Evolutionary conservation across 2,888 invertebrate genomes (phyloP).

Genomic region (Alviniconcha strummeri): DNA sequence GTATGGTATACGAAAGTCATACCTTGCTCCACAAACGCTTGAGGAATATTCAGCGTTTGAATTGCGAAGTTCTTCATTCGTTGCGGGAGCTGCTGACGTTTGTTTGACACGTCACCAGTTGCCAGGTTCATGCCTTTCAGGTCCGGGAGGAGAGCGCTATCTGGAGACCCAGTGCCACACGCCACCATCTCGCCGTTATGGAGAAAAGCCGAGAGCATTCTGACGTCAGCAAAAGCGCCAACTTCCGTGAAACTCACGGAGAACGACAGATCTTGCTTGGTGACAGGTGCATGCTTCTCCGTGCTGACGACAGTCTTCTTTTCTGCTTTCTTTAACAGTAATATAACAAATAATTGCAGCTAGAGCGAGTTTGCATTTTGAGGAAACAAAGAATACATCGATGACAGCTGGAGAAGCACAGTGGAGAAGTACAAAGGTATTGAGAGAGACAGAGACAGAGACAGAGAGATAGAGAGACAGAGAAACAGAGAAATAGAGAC

Average conservation of each 20-base stretch:
- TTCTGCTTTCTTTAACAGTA: no score
- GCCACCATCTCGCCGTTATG: background rate
- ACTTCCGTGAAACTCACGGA: background rate
- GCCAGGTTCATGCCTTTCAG: background rate
- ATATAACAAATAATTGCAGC: background rate
- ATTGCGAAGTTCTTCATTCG: background rate
- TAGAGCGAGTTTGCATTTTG: background rate
- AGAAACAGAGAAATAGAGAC: background rate
- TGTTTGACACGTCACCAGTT: background rate
- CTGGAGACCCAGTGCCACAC: background rate
- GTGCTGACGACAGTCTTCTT: no score
- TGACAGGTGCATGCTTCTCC: background rate
- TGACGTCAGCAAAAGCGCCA: background rate
- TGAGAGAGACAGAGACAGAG: conserved; percentile 6
- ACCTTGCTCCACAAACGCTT: background rate
- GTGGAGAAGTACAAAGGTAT: background rate
- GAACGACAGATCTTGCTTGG: background rate
- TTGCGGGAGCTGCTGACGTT: background rate
- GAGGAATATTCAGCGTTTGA: background rate
- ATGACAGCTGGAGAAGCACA: background rate
- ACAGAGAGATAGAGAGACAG: background rate
- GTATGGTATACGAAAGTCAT: no score
- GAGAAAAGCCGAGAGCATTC: background rate
- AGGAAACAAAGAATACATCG: background rate
- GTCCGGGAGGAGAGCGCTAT: background rate